Base-by-base conservation (phyloP, 2,888 invertebrate species). In the Tinea trinotella region DNA sequence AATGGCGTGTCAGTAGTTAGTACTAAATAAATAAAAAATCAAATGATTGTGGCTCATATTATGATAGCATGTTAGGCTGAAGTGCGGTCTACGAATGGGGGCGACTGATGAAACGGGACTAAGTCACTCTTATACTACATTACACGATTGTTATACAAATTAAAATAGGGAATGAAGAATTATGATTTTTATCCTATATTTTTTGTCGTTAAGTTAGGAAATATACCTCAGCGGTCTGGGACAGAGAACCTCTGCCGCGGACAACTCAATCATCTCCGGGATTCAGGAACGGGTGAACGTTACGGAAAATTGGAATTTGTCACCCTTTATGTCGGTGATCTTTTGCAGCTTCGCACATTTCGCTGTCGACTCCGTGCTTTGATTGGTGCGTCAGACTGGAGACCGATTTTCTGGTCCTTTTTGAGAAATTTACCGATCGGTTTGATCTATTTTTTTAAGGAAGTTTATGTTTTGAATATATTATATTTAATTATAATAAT, bases 221-320 rank as follows among this genome's bases (percentile, higher is more conserved):
- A 15, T 13, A 7, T 40, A 40, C 40, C 2, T 15, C n/a, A 15
- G 6, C 13, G 6, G 40, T 40, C 40, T 30, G 46, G 19, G 18
- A 46, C 46, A 6, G 4, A 22, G 19, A 53, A 53, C 12, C 53
- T 53, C 53, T 53, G 53, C 18, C 40, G 53, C 36, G 53, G 53
- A 53, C 53, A 56, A 68, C 69, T 74, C 71, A 74, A 75, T 74
- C 74, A 72, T 68, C 63, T 61, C 62, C 15, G 57, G 57, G 50
- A 10, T 17, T 36, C 35, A 15, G 52, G 52, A 10, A n/a, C 15
- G 34, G 52, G 64, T 60, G 59, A 69, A 65, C 65, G 68, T 67
- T 67, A 66, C 68, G 70, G 72, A 70, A 76, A 75, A 74, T 76
- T 71, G 76, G 73, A 74, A 73, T 76, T 75, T 72, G 75, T 76